Percentiles rank a stretch among this genome's conserved stretches.
Evolutionary conservation across 2,797 vertebrate species (phyloP).

Genomic region (Taenioides sp.): DNA sequence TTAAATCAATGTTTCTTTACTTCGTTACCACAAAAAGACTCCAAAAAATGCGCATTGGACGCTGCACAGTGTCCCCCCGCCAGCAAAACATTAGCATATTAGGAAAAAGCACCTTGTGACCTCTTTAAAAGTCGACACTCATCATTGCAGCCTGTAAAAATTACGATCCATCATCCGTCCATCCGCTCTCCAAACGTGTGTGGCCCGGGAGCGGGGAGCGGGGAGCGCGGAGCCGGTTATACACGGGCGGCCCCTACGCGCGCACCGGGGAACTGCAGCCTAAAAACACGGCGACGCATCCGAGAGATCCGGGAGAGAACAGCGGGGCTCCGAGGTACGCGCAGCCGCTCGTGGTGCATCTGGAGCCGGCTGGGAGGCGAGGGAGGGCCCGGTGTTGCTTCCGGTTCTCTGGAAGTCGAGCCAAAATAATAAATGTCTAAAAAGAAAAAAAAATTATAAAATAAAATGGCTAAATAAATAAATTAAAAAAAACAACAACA

Average conservation of each 20-base stretch:
- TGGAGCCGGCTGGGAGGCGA: not conserved
- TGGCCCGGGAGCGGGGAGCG: not conserved
- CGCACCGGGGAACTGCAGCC: conserved; percentile 41
- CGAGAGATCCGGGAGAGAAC: not conserved
- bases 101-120: not conserved
- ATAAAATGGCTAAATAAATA: not conserved
- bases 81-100: not conserved
- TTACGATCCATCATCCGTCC: not conserved
- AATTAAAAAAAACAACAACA: not conserved
- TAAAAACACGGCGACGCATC: too few relatives aligned
- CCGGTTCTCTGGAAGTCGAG: not conserved
- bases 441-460: not conserved
- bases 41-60: not conserved
- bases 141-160: conserved; percentile 2
- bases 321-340: not conserved
- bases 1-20: not conserved
- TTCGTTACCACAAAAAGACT: not conserved
- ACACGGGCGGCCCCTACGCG: conserved; percentile 71
- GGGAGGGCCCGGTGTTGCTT: not conserved
- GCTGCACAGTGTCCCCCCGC: too few relatives aligned
- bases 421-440: not conserved
- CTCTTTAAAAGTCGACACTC: not conserved
- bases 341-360: conserved; percentile 12
- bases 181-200: not conserved
- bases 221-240: conserved; percentile 35